phyloP scores from a whole-genome alignment of 2,113 vertebrate genomes.

The Poeciliopsis occidentalis region DNA sequence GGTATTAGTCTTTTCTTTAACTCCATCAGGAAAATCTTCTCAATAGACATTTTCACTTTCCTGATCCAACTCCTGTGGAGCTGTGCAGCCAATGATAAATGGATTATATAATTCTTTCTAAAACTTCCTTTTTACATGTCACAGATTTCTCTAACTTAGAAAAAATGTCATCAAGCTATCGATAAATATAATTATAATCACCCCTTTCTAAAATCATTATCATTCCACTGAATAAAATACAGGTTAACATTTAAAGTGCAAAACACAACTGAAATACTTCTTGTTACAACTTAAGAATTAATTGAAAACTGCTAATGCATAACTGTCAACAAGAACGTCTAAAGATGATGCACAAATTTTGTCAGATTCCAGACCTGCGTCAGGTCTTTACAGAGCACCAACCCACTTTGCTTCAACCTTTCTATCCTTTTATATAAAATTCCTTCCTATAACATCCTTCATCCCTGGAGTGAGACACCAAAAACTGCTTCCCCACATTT shows the following conservation, averaged over 20 bases:
- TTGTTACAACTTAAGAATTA: no score
- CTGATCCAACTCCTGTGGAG: background rate
- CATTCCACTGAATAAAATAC: background rate
- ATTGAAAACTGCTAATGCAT: no score
- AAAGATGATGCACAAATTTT: conserved; percentile 29
- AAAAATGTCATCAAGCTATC: background rate
- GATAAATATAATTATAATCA: background rate
- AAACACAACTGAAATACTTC: no score
- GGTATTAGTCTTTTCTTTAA: no score
- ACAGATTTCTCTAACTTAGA: background rate
- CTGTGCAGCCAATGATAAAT: background rate
- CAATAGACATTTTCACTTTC: background rate
- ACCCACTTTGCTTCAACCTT: conserved; percentile 17
- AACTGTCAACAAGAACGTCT: no score
- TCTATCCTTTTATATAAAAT: conserved; percentile 21
- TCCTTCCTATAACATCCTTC: conserved; percentile 35
- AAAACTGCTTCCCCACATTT: conserved; percentile 14
- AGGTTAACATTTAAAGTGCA: no score
- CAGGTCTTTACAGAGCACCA: conserved; percentile 15
- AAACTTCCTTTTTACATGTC: background rate
- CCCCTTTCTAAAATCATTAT: no score
- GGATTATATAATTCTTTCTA: background rate
- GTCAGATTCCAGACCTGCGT: conserved; percentile 35
- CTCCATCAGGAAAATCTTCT: background rate
- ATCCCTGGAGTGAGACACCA: conserved; percentile 47